Evolutionary conservation across 2,113 vertebrate species (phyloP).

Genomic region (Eubucco bourcierii): DNA sequence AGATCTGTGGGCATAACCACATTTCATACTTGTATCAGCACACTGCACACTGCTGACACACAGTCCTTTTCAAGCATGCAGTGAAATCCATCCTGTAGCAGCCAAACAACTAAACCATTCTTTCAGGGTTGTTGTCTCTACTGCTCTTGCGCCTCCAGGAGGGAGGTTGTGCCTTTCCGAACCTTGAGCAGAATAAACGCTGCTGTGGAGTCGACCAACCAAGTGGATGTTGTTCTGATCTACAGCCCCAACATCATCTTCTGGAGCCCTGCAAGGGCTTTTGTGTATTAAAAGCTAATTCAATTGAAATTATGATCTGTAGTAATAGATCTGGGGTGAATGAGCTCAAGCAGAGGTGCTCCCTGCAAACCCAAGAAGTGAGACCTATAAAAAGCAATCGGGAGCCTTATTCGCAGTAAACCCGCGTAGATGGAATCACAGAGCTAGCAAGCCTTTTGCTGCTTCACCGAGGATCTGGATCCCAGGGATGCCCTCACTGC

Average conservation of each 20-base stretch:
- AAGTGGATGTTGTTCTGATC: background rate
- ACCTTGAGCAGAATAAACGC: accelerated
- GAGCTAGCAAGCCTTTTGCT: accelerated
- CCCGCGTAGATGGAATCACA: accelerated
- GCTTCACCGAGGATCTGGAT: accelerated
- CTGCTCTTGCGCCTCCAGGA: background rate
- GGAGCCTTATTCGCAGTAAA: background rate
- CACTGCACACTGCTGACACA: accelerated
- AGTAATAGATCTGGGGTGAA: background rate
- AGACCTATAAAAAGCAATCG: accelerated
- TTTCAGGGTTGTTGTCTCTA: background rate
- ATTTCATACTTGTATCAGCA: background rate
- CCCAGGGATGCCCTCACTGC: accelerated
- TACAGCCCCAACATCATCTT: accelerated
- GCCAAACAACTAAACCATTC: accelerated
- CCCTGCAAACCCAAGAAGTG: accelerated
- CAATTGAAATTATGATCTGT: background rate
- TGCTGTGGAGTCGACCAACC: accelerated
- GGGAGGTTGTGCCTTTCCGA: background rate
- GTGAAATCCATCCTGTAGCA: background rate
- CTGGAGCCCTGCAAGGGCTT: background rate
- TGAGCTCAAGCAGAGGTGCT: background rate
- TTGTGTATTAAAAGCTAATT: background rate
- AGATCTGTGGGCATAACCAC: accelerated
- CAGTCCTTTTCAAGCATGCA: background rate